These are phyloP conservation scores for Drosophila mettleri DNA, from an alignment of 2,888 invertebrate genomes.

Conservation along the genomic window DNA sequence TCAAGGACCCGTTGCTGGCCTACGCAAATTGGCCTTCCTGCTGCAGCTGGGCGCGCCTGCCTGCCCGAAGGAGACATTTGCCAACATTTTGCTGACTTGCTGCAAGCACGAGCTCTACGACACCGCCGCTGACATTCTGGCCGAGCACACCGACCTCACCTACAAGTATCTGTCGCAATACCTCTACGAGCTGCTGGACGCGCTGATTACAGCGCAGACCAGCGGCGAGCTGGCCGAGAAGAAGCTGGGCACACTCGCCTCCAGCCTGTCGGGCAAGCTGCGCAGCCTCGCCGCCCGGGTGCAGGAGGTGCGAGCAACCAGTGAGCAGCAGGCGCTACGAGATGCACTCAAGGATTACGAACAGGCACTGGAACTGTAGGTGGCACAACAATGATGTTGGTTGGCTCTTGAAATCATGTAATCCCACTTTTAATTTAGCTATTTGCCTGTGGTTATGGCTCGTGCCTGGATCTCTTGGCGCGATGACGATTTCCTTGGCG, in stretches of 20 bases:
- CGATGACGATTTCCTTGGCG: constrained; percentile 96
- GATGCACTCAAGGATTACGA: constrained; percentile 96
- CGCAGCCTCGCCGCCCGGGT: constrained; percentile 97
- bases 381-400: constrained; percentile 2
- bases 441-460: constrained; percentile 99
- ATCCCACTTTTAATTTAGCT: constrained; percentile 86
- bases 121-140: constrained; percentile 98
- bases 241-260: constrained; percentile 97
- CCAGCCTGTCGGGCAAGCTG: constrained; percentile 94
- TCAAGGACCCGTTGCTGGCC: constrained; percentile 95
- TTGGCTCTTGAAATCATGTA: neutral
- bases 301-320: constrained; percentile 94
- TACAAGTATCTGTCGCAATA: constrained; percentile 97
- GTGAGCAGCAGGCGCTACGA: constrained; percentile 95
- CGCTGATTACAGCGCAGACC: constrained; percentile 98
- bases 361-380: constrained; percentile 91
- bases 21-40: constrained; percentile 94
- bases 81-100: constrained; percentile 96
- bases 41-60: constrained; percentile 94
- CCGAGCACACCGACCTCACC: constrained; percentile 98
- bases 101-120: constrained; percentile 99
- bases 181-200: constrained; percentile 97
- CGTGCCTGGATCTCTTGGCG: constrained; percentile 99
- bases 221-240: constrained; percentile 98
- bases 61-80: constrained; percentile 98